Conservation (phyloP, 2,797 vertebrate species). For the Coracias cyanogaster region DNA sequence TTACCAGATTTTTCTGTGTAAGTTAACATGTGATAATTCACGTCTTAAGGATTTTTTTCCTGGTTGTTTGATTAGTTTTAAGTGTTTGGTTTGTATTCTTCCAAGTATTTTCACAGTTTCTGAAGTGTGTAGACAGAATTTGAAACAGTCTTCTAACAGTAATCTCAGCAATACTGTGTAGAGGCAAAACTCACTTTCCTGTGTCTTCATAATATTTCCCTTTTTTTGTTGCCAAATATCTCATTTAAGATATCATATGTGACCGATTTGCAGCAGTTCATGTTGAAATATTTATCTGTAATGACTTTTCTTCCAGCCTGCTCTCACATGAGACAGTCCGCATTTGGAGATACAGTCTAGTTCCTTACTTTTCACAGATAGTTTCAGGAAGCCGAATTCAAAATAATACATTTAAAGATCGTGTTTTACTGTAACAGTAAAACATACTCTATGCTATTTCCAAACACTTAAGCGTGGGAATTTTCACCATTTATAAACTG, state of each 20-base stretch:
- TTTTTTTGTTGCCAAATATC: not conserved
- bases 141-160: not conserved
- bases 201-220: not conserved
- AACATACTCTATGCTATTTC: not conserved
- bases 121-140: not conserved
- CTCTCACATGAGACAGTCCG: not conserved
- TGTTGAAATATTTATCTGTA: not conserved
- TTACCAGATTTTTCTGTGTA: not conserved
- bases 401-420: not conserved
- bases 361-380: not conserved
- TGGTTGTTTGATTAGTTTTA: not conserved
- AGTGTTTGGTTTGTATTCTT: not conserved
- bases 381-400: not conserved
- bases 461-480: not conserved
- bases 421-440: not conserved
- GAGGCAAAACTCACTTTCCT: not conserved
- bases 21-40: not conserved
- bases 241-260: not conserved
- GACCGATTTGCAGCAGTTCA: not conserved
- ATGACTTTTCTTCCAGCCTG: not conserved
- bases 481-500: not conserved
- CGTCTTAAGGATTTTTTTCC: not conserved
- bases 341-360: not conserved
- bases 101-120: not conserved
- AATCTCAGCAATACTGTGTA: not conserved